These are phyloP conservation scores for Drosophila putrida DNA, from an alignment of 2,888 invertebrate species.

Conservation along the genomic window DNA sequence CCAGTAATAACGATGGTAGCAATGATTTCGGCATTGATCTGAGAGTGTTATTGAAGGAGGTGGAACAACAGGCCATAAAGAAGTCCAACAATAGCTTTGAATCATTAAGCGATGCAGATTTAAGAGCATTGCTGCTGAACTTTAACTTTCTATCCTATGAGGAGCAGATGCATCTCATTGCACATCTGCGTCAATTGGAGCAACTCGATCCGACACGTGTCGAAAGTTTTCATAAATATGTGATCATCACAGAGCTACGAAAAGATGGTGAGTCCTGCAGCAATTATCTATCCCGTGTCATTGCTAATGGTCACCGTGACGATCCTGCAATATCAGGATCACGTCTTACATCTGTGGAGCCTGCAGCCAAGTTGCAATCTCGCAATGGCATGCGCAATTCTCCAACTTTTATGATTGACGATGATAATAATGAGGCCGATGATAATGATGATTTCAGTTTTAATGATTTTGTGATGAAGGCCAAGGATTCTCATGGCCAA, in stretches of 20 bases:
- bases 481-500: conserved; percentile 67
- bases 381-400: conserved; percentile 69
- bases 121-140: conserved; percentile 92
- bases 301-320: conserved; percentile 26
- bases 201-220: conserved; percentile 91
- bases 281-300: conserved; percentile 54
- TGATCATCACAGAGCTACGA: conserved; percentile 86
- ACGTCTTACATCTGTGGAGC: not conserved
- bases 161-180: conserved; percentile 93
- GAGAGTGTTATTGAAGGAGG: conserved; percentile 70
- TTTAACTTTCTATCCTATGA: conserved; percentile 92
- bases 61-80: conserved; percentile 70
- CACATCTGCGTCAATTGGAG: conserved; percentile 93
- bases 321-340: not conserved
- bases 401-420: conserved; percentile 86
- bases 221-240: conserved; percentile 91
- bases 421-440: conserved; percentile 87
- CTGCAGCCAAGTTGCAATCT: conserved; percentile 28
- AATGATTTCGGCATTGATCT: conserved; percentile 55
- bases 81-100: conserved; percentile 87
- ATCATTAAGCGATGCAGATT: conserved; percentile 91
- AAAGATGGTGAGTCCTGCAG: conserved; percentile 68
- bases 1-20: not conserved
- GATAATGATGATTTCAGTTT: conserved; percentile 94
- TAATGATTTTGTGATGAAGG: conserved; percentile 88